Conservation (phyloP, 2,888 invertebrate species). For the Meteorus colon region DNA sequence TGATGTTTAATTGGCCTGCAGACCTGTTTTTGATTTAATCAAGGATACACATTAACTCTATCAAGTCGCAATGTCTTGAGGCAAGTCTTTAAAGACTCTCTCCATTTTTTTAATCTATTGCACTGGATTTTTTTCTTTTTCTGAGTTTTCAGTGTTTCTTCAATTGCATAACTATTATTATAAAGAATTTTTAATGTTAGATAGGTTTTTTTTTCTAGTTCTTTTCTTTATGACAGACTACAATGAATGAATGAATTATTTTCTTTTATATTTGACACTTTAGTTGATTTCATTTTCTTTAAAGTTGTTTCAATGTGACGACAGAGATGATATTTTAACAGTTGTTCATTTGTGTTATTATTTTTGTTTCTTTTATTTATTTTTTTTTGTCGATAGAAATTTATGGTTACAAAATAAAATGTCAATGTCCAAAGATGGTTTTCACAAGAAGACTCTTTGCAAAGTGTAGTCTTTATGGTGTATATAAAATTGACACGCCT, state of each 20-base stretch:
- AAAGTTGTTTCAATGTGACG: not conserved
- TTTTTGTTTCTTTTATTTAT: not conserved
- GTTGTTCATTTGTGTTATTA: not conserved
- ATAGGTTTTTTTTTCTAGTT: not conserved
- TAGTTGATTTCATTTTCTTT: not conserved
- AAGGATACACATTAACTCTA: conserved; percentile 14
- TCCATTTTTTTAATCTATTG: not conserved
- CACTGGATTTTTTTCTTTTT: not conserved
- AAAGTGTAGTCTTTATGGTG: not conserved
- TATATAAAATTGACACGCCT: conserved; percentile 11
- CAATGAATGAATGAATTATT: conserved; percentile 1
- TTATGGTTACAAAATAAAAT: conserved; percentile 10
- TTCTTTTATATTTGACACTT: not conserved
- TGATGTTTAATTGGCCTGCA: conserved; percentile 13
- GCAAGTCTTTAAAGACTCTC: conserved; percentile 20
- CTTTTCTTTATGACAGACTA: not conserved
- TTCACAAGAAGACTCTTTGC: not conserved
- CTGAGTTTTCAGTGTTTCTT: not conserved
- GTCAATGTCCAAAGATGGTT: conserved; percentile 20
- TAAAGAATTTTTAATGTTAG: not conserved
- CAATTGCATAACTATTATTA: not conserved
- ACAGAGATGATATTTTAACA: conserved; percentile 7
- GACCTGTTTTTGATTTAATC: conserved; percentile 23
- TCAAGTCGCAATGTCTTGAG: conserved; percentile 17
- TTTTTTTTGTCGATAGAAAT: conserved; percentile 3